Percentiles rank a stretch among this genome's conserved stretches.
These are phyloP conservation scores for Drosophila ananassae DNA, from an alignment of 1,140 invertebrate genomes.

Conservation along the genomic window DNA sequence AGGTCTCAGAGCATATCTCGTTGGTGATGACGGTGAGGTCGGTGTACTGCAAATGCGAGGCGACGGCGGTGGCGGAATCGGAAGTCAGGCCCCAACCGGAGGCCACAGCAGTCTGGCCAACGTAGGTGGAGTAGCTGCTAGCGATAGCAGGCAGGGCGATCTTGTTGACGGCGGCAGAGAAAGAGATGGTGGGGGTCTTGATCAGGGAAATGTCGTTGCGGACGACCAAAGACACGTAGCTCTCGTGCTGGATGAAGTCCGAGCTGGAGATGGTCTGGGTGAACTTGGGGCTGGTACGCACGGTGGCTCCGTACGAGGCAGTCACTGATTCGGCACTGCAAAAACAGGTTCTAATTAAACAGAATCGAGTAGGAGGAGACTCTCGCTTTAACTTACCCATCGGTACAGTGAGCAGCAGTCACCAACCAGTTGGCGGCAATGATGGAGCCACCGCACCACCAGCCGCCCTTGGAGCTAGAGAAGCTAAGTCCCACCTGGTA, in stretches of 20 bases:
- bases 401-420: conserved; percentile 86
- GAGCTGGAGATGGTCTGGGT: conserved; percentile 37
- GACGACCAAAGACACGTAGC: conserved; percentile 31
- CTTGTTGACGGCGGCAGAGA: conserved; percentile 20
- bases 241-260: conserved; percentile 47
- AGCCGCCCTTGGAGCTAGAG: conserved; percentile 59
- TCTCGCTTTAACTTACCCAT: no score
- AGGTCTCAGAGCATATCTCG: conserved; percentile 13
- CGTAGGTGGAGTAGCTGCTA: conserved; percentile 33
- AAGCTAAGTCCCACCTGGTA: conserved; percentile 85
- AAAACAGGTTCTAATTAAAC: no score
- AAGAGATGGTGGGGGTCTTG: conserved; percentile 20
- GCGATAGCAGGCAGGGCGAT: conserved; percentile 26
- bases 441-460: conserved; percentile 86
- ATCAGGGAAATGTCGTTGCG: conserved; percentile 51
- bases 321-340: conserved; percentile 30
- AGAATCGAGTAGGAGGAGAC: no score
- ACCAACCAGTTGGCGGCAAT: conserved; percentile 85
- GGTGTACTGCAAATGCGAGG: conserved; percentile 22
- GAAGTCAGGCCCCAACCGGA: conserved; percentile 48
- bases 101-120: conserved; percentile 33
- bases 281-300: conserved; percentile 41
- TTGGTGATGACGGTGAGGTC: conserved; percentile 25
- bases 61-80: conserved; percentile 13
- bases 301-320: conserved; percentile 45